Evolutionary conservation across 2,113 vertebrate species (phyloP).

Genomic region (Tupaia tana): DNA sequence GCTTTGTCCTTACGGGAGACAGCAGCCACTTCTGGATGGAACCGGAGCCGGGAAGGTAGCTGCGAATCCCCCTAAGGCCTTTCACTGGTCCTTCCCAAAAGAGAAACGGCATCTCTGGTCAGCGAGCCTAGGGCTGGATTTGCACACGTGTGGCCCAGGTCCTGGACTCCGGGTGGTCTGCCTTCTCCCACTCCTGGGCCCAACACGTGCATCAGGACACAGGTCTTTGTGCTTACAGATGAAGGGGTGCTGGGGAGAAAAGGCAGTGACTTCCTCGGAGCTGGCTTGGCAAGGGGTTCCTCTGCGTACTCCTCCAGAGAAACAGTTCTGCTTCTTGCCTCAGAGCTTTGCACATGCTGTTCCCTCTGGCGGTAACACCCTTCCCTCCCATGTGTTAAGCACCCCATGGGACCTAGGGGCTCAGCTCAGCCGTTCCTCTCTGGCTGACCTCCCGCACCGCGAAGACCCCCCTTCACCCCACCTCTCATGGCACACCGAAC

Average conservation of each 20-base stretch:
- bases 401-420: background rate
- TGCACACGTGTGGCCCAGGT: background rate
- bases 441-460: background rate
- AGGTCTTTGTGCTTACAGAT: background rate
- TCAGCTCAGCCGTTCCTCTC: background rate
- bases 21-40: too few relatives aligned
- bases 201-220: background rate
- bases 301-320: accelerated
- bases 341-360: background rate
- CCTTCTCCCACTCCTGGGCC: background rate
- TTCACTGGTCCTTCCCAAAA: background rate
- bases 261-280: background rate
- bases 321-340: background rate
- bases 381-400: background rate
- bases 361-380: background rate
- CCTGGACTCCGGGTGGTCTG: background rate
- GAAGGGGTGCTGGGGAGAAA: too few relatives aligned
- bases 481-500: accelerated
- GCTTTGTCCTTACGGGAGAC: background rate
- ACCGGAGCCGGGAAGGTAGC: background rate
- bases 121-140: background rate
- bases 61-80: background rate
- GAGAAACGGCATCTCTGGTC: accelerated
- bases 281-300: background rate
- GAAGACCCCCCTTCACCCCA: accelerated